Conservation (phyloP, 2,888 invertebrate species). For the Sericinus montela region DNA sequence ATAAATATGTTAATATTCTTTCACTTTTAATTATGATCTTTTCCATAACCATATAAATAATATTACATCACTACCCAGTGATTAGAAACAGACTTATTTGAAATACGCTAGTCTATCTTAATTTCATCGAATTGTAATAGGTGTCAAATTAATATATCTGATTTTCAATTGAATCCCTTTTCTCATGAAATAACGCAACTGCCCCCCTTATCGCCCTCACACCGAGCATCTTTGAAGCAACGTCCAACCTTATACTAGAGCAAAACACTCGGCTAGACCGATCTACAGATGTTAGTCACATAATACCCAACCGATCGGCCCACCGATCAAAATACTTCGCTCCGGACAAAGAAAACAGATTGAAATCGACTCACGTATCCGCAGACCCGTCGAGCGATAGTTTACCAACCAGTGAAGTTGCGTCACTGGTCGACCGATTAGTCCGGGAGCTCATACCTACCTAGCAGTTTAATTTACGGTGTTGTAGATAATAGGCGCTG, state of each 20-base stretch:
- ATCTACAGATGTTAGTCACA: conserved; percentile 44
- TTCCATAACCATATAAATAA: too few relatives aligned
- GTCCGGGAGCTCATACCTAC: conserved; percentile 44
- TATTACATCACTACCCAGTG: too few relatives aligned
- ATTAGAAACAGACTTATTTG: not conserved
- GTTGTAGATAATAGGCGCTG: conserved; percentile 70
- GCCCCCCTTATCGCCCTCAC: conserved; percentile 31
- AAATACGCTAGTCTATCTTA: not conserved
- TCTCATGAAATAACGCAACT: conserved; percentile 50
- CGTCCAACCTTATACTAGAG: conserved; percentile 37
- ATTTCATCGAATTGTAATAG: conserved; percentile 11
- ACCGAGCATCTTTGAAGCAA: conserved; percentile 44
- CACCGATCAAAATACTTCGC: conserved; percentile 39
- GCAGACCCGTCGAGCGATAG: conserved; percentile 32
- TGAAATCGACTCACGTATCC: conserved; percentile 46
- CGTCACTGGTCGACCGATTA: conserved; percentile 38
- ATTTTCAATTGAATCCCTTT: conserved; percentile 51
- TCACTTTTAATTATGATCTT: too few relatives aligned
- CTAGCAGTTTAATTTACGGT: conserved; percentile 69
- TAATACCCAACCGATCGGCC: conserved; percentile 35
- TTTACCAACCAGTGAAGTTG: conserved; percentile 28
- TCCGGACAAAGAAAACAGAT: conserved; percentile 73
- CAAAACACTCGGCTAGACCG: conserved; percentile 39
- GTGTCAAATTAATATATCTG: conserved; percentile 43
- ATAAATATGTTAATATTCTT: too few relatives aligned